Percentiles rank a stretch among this genome's conserved stretches.
phyloP scores from a whole-genome alignment of 2,888 invertebrate genomes.

The Ochlodes sylvanus region DNA sequence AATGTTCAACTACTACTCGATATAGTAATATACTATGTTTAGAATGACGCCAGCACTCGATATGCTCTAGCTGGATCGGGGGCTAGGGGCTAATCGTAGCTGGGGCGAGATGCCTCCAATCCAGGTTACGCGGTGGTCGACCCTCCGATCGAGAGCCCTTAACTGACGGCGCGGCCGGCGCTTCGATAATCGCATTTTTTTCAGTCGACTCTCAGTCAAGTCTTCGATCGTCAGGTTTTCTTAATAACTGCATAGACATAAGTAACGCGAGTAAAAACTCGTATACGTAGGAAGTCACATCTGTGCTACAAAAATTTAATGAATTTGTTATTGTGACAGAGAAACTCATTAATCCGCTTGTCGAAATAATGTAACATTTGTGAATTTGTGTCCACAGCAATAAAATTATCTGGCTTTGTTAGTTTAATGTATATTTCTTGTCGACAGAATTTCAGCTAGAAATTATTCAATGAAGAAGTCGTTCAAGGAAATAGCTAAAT shows the following conservation, averaged over 20 bases:
- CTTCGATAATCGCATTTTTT: conserved; percentile 25
- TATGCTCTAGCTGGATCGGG: neutral
- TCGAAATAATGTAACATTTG: conserved; percentile 23
- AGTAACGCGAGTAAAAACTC: too few relatives aligned
- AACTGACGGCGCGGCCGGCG: conserved; percentile 21
- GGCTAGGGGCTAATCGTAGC: neutral
- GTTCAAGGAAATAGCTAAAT: conserved; percentile 6
- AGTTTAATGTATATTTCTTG: neutral
- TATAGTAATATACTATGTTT: neutral
- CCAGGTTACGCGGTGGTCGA: conserved; percentile 27
- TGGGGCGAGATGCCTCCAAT: conserved; percentile 20
- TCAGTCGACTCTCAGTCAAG: conserved; percentile 17
- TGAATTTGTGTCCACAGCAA: conserved; percentile 1
- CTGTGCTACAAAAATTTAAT: neutral
- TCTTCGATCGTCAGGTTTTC: neutral
- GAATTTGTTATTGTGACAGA: neutral
- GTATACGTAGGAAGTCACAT: neutral
- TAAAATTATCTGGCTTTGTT: neutral
- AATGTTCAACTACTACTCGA: neutral
- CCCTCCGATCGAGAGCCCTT: conserved; percentile 21
- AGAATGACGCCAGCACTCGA: conserved; percentile 11
- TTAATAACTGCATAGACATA: neutral
- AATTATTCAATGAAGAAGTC: neutral
- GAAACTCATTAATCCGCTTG: conserved; percentile 26
- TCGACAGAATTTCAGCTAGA: neutral